Base-by-base conservation (phyloP, 2,797 vertebrate species). In the Amazonetta brasiliensis region DNA sequence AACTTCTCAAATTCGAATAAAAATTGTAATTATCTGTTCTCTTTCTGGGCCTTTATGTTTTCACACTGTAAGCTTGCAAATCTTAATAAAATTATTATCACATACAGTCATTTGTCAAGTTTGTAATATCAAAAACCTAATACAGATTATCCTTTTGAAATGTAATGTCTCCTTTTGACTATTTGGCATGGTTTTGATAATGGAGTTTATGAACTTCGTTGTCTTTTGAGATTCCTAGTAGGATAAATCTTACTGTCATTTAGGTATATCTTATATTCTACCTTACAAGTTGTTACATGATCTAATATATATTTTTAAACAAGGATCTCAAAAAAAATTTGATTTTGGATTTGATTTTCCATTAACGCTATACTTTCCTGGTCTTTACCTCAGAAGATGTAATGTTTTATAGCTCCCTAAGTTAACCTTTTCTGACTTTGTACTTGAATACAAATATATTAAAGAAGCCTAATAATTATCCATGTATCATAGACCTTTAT, bases 61-160 rank as follows among this genome's bases (percentile, higher is more conserved):
- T 75, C 33, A 60, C 8, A 85, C 15, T 84, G 10, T 19, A 50
- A 77, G 17, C 12, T 71, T 28, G 54, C 48, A 88, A 85, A 66
- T 74, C 39, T 86, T 80, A 86, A 71, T 84, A 94, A 79, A 8
- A 58, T 67, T 84, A 88, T 92, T 90, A 77, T 30, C 60, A 55
- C 54, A 59, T 74, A 71, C 48, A 64, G 26, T 81, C 66, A 6
- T 21, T 37, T 25, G 55, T 81, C 43, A 66, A 46, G 11, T 86
- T 80, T 74, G 23, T 84, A 90, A 76, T 79, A 78, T 43, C 33
- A 92, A 71, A 90, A 84, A 9, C 30, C 25, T 56, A 12, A 84
- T 90, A 28, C 25, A 64, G 11, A 55, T 87, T 74, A 73, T 54
- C 56, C 35, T 62, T 37, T 39, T 56, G 20, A 58, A 58, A 71